phyloP scores from a whole-genome alignment of 2,888 invertebrate genomes.

The Zygaena filipendulae region DNA sequence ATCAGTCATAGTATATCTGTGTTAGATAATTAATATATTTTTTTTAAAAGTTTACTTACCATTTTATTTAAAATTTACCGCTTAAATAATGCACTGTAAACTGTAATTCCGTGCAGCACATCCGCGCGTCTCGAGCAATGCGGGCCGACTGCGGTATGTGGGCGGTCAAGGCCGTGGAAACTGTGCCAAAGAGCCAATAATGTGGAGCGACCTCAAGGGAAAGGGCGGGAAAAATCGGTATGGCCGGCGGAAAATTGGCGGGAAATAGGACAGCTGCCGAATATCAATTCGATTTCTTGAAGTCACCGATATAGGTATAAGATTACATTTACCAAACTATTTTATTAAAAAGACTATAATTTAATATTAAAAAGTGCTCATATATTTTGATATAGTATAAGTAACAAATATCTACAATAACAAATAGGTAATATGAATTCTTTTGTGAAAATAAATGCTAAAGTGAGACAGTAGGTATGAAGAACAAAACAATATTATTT shows the following conservation, averaged over 20 bases:
- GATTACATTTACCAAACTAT: too few relatives aligned
- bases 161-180: conserved; percentile 57
- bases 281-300: too few relatives aligned
- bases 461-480: too few relatives aligned
- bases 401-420: too few relatives aligned
- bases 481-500: too few relatives aligned
- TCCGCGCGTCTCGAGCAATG: conserved; percentile 30
- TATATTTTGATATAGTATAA: conserved; percentile 30
- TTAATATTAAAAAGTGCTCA: conserved; percentile 31
- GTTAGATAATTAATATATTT: too few relatives aligned
- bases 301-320: too few relatives aligned
- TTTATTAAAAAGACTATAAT: too few relatives aligned
- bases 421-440: too few relatives aligned
- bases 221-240: conserved; percentile 43
- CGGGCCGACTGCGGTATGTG: conserved; percentile 46
- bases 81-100: conserved; percentile 19
- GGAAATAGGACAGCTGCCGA: conserved; percentile 14
- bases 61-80: conserved; percentile 37
- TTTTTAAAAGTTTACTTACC: conserved; percentile 45
- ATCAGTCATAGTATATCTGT: too few relatives aligned
- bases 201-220: conserved; percentile 31
- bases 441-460: too few relatives aligned
- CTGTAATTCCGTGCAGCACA: too few relatives aligned
- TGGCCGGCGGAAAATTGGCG: conserved; percentile 23
- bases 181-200: conserved; percentile 47